Conservation (phyloP, 2,888 invertebrate species). For the Hybos culiciformis region DNA sequence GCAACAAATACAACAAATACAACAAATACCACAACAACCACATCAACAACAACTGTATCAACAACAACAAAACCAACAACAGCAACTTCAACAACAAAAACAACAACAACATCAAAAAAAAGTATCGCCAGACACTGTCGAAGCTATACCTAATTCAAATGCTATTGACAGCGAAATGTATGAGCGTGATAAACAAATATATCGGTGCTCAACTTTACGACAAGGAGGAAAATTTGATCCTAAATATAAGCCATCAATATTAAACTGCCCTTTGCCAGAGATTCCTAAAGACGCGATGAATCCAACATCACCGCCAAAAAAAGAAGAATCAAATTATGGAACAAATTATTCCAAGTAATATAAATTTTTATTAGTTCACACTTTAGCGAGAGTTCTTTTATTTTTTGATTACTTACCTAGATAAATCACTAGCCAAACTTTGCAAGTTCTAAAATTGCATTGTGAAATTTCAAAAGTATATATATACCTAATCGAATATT, state of each 20-base stretch:
- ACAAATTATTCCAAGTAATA: constrained; percentile 31
- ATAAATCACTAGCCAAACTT: neutral
- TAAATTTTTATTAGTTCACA: neutral
- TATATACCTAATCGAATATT: no score
- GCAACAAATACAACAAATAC: constrained; percentile 15
- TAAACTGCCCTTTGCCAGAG: constrained; percentile 36
- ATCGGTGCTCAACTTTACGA: constrained; percentile 34
- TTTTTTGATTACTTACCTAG: neutral
- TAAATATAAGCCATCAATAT: constrained; percentile 35
- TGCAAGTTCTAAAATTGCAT: no score
- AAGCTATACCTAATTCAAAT: constrained; percentile 24
- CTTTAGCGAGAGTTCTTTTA: neutral
- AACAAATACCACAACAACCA: constrained; percentile 10
- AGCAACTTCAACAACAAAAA: constrained; percentile 17
- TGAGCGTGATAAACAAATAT: constrained; percentile 36
- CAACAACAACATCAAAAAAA: constrained; percentile 18
- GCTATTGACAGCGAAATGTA: constrained; percentile 32
- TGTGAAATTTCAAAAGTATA: no score
- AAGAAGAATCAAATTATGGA: constrained; percentile 18
- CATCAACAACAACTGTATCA: neutral
- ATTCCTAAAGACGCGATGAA: constrained; percentile 36
- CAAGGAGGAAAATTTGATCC: constrained; percentile 36
- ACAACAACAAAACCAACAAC: constrained; percentile 15
- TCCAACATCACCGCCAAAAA: constrained; percentile 28
- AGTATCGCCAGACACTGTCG: constrained; percentile 23